These are phyloP conservation scores for Hermodice carunculata DNA, from an alignment of 2,888 invertebrate species.

Conservation along the genomic window DNA sequence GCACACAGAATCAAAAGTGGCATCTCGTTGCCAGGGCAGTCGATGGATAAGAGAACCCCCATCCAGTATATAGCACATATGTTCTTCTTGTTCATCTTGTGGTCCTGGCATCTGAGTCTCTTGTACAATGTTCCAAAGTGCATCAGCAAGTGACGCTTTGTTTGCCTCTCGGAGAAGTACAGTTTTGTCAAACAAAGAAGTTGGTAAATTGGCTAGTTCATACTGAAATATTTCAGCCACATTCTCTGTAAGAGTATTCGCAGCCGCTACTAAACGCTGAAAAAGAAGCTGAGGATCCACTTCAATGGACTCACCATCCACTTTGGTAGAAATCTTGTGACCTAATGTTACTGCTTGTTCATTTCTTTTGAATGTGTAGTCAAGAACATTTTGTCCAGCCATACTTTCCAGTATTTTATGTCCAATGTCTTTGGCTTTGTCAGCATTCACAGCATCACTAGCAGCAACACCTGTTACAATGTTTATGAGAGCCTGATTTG, in stretches of 20 bases:
- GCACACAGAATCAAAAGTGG: too few relatives aligned
- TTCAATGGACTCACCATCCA: constrained; percentile 22
- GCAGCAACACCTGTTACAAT: constrained; percentile 41
- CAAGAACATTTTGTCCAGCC: constrained; percentile 25
- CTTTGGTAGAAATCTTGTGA: constrained; percentile 8
- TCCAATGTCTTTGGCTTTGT: constrained; percentile 37
- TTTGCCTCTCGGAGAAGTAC: constrained; percentile 30
- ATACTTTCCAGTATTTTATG: constrained; percentile 29
- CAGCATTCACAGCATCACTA: constrained; percentile 31
- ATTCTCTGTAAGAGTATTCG: too few relatives aligned
- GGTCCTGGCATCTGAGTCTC: neutral
- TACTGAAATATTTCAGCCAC: too few relatives aligned
- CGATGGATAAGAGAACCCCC: constrained; percentile 44
- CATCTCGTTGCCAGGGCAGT: too few relatives aligned
- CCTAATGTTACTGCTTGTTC: constrained; percentile 29
- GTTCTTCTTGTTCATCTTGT: constrained; percentile 21
- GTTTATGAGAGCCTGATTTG: constrained; percentile 25
- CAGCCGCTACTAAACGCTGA: constrained; percentile 14
- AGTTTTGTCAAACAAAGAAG: neutral
- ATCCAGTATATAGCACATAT: too few relatives aligned
- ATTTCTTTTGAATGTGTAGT: constrained; percentile 28
- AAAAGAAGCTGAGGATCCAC: constrained; percentile 31
- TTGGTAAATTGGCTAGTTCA: neutral
- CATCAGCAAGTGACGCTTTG: constrained; percentile 39
- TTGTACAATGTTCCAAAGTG: constrained; percentile 27